Evolutionary conservation across 2,888 invertebrate genomes (phyloP), one percentile per base, ranked within the genome.

Genomic region (Noctua comes): DNA sequence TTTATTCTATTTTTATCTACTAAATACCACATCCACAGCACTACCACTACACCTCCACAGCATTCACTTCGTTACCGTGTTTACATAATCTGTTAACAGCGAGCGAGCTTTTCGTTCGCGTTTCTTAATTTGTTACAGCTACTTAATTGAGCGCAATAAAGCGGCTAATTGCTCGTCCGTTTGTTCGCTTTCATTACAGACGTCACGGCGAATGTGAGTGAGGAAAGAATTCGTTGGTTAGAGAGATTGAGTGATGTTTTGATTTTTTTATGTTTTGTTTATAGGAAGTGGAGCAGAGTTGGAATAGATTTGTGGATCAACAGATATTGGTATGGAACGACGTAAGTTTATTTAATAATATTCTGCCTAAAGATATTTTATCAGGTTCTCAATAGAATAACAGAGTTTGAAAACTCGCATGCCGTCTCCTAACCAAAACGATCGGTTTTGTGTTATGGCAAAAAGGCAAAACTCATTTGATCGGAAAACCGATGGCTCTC

Each of bases 51-150:
- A 72, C 64, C 57, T 84, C 76, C n/a, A 18, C 73, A 51, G 43
- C 40, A 68, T 72, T 76, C 91, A 91, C 93, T 95, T 95, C 95
- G 95, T 96, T 96, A 95, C 92, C 89, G 88, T 93, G 94, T 94
- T 95, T 95, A 93, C 94, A 92, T 92, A 92, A 93, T 92, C 94
- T 90, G 90, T 94, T 92, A 89, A 88, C 88, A 91, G 90, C 89
- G 88, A 91, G 90, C 90, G 89, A 87, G 90, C 90, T 92, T 91
- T 92, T 89, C 83, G 88, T 88, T 87, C 90, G 85, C 90, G 90
- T 94, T 94, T 93, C 94, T 95, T 95, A 94, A 95, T 95, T 95
- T 91, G 93, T 93, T 93, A 94, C 93, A 92, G 93, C 92, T 91
- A 91, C 92, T 94, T 94, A 94, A 95, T 95, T 94, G 92, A 88